Evolutionary conservation across 2,888 invertebrate genomes (phyloP).

Genomic region (Drosophila suboccidentalis): DNA sequence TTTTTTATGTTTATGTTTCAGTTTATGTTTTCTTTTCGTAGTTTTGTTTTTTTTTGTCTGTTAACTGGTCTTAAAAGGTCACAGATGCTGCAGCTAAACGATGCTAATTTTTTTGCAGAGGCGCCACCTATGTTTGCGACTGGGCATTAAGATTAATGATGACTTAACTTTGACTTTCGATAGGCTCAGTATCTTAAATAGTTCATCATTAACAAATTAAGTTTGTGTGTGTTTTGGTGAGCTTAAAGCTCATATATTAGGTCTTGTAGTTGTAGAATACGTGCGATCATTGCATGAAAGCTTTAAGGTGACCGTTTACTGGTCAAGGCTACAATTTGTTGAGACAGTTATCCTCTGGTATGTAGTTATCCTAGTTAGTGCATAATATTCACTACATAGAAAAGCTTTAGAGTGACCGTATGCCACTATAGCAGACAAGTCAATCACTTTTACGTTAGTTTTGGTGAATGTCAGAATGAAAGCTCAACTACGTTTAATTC

Average conservation of each 20-base stretch:
- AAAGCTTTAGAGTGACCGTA: not conserved
- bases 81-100: slow-evolving; percentile 22
- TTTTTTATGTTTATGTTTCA: slow-evolving; percentile 14
- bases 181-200: slow-evolving; percentile 20
- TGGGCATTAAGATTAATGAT: slow-evolving; percentile 25
- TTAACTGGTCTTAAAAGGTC: slow-evolving; percentile 45
- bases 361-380: not conserved
- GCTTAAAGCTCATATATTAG: slow-evolving; percentile 14
- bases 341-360: not conserved
- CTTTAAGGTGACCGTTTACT: slow-evolving; percentile 4
- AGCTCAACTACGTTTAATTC: too few species aligned
- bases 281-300: slow-evolving; percentile 1
- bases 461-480: not conserved
- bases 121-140: slow-evolving; percentile 27
- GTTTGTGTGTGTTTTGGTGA: not conserved
- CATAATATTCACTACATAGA: not conserved
- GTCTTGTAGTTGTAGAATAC: not conserved
- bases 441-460: not conserved
- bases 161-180: slow-evolving; percentile 12
- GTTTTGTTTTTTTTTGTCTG: slow-evolving; percentile 1
- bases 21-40: slow-evolving; percentile 15
- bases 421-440: not conserved
- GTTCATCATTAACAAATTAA: slow-evolving; percentile 18
- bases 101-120: slow-evolving; percentile 29
- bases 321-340: not conserved